Conservation (phyloP, 1,140 invertebrate species). For the Sarcophaga peregrina region DNA sequence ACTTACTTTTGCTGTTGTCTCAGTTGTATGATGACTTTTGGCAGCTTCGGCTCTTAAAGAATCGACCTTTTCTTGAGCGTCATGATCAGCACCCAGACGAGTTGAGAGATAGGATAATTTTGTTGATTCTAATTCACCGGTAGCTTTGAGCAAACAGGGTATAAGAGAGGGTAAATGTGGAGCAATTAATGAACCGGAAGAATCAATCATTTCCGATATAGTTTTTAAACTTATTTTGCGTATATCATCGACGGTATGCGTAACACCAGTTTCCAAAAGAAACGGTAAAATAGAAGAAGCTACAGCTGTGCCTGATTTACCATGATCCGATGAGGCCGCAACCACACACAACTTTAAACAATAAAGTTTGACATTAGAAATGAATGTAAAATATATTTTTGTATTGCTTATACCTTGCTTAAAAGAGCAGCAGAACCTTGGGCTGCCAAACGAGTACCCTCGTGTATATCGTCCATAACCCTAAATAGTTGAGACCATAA, state of each 20-base stretch:
- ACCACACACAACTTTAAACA: constrained; percentile 76
- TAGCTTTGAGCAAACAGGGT: constrained; percentile 84
- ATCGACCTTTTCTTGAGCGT: constrained; percentile 80
- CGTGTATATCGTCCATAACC: constrained; percentile 95
- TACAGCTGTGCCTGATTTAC: constrained; percentile 82
- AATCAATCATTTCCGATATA: constrained; percentile 83
- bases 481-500: constrained; percentile 87
- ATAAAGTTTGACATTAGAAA: constrained; percentile 26
- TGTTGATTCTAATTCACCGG: constrained; percentile 85
- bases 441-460: constrained; percentile 84
- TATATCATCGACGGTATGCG: constrained; percentile 82
- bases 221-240: constrained; percentile 84
- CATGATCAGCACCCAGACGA: constrained; percentile 73
- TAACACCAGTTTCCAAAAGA: constrained; percentile 82
- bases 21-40: constrained; percentile 86
- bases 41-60: constrained; percentile 80
- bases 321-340: constrained; percentile 79
- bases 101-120: constrained; percentile 84
- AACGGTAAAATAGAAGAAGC: constrained; percentile 82
- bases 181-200: constrained; percentile 80
- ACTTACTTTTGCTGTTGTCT: constrained; percentile 83
- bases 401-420: constrained; percentile 76
- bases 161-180: constrained; percentile 84
- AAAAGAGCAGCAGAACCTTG: constrained; percentile 80
- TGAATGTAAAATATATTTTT: constrained; percentile 21